Percentiles rank a stretch among this genome's conserved stretches.
Conservation (phyloP, 2,888 invertebrate species). For the Osedax frankpressi region DNA sequence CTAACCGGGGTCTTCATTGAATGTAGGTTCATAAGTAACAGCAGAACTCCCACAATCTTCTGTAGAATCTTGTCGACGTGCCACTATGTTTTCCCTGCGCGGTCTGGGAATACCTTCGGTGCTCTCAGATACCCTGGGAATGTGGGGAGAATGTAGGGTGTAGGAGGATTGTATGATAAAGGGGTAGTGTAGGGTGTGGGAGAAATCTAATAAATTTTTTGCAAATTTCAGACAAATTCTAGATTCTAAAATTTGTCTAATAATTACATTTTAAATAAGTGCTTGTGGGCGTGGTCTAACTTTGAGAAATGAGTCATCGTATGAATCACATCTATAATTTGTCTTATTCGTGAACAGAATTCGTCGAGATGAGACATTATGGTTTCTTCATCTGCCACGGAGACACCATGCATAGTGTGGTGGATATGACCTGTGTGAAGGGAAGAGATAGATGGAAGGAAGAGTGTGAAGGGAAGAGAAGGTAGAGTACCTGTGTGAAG, state of each 20-base stretch:
- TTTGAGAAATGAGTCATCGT: slow-evolving; percentile 40
- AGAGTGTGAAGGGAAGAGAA: too few relatives aligned
- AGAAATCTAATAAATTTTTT: too few relatives aligned
- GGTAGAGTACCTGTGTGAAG: too few relatives aligned
- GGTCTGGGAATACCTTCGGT: slow-evolving; percentile 38
- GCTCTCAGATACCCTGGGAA: slow-evolving; percentile 33
- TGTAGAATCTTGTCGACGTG: slow-evolving; percentile 11
- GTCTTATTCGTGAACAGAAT: slow-evolving; percentile 39
- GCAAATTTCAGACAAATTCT: too few relatives aligned
- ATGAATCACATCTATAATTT: slow-evolving; percentile 41
- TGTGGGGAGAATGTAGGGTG: too few relatives aligned
- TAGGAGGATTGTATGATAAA: too few relatives aligned
- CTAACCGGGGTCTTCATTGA: neutral
- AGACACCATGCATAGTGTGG: slow-evolving; percentile 33
- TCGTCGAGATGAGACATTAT: slow-evolving; percentile 41
- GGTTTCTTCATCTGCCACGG: slow-evolving; percentile 41
- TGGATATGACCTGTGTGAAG: slow-evolving; percentile 8
- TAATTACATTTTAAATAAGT: too few relatives aligned
- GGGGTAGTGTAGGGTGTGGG: too few relatives aligned
- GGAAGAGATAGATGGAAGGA: too few relatives aligned
- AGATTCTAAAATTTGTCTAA: too few relatives aligned
- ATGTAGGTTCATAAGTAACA: neutral
- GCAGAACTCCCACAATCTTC: neutral
- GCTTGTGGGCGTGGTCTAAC: too few relatives aligned
- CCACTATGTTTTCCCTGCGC: slow-evolving; percentile 38